phyloP scores from a whole-genome alignment of 2,113 vertebrate species.

The Paratilapia polleni region DNA sequence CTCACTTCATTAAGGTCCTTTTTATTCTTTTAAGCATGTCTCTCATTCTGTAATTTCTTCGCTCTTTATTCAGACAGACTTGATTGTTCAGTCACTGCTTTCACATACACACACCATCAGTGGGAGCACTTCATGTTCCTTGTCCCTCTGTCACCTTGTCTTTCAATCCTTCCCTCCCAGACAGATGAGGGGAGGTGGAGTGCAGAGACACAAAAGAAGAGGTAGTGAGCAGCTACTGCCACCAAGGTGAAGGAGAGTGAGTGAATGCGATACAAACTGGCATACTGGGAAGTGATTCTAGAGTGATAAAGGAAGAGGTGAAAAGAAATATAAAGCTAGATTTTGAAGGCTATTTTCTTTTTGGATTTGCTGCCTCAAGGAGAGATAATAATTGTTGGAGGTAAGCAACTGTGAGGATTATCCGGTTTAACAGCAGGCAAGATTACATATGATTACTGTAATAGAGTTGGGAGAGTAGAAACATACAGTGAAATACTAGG shows the following conservation, averaged over 20 bases:
- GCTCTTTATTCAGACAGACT: constrained; percentile 10
- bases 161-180: constrained; percentile 50
- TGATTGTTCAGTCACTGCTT: constrained; percentile 2
- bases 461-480: constrained; percentile 29
- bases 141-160: constrained; percentile 62
- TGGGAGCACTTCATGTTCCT: constrained; percentile 24
- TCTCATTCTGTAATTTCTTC: constrained; percentile 29
- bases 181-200: constrained; percentile 33
- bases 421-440: constrained; percentile 48
- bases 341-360: constrained; percentile 36
- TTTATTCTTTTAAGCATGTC: constrained; percentile 23
- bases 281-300: constrained; percentile 36
- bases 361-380: constrained; percentile 43
- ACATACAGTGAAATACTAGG: neutral
- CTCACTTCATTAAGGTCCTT: constrained; percentile 43
- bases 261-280: constrained; percentile 41
- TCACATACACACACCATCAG: constrained; percentile 16
- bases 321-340: constrained; percentile 1
- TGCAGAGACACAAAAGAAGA: constrained; percentile 33
- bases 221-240: constrained; percentile 30
- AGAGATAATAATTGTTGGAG: constrained; percentile 60
- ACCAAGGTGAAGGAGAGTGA: constrained; percentile 49
- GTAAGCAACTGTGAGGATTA: constrained; percentile 72
- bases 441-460: constrained; percentile 54
- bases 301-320: constrained; percentile 22